phyloP scores from a whole-genome alignment of 2,888 invertebrate species.

The Autographa gamma region DNA sequence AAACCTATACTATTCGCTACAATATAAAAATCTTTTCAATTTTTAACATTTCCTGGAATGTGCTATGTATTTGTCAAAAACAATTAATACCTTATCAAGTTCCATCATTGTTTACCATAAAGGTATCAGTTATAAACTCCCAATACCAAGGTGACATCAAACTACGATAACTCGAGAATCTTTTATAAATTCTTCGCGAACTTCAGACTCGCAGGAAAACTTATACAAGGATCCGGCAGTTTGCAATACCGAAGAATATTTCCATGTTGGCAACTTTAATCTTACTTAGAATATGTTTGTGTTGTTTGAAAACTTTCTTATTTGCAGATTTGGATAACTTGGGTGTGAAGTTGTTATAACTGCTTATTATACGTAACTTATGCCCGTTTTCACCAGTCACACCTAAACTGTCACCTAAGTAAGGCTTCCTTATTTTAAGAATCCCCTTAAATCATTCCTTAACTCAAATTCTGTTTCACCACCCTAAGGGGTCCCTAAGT shows the following conservation, averaged over 20 bases:
- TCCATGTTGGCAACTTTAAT: constrained; percentile 32
- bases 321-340: constrained; percentile 18
- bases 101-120: constrained; percentile 4
- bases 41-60: too few species aligned
- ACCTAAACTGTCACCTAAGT: too few species aligned
- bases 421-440: too few species aligned
- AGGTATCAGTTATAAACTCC: constrained; percentile 10
- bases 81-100: not conserved
- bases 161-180: constrained; percentile 44
- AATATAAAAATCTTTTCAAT: too few species aligned
- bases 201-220: constrained; percentile 46
- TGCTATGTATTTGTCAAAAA: not conserved
- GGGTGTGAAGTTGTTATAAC: constrained; percentile 8
- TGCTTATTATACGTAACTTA: constrained; percentile 26
- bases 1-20: too few species aligned
- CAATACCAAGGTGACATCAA: constrained; percentile 22
- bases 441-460: too few species aligned
- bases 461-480: too few species aligned
- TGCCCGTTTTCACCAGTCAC: too few species aligned
- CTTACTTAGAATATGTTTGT: constrained; percentile 44
- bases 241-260: constrained; percentile 35
- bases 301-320: constrained; percentile 18
- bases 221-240: constrained; percentile 43
- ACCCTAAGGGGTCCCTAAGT: too few species aligned
- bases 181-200: constrained; percentile 47